Evolutionary conservation across 2,113 vertebrate genomes (phyloP).

Genomic region (Cavia aperea): DNA sequence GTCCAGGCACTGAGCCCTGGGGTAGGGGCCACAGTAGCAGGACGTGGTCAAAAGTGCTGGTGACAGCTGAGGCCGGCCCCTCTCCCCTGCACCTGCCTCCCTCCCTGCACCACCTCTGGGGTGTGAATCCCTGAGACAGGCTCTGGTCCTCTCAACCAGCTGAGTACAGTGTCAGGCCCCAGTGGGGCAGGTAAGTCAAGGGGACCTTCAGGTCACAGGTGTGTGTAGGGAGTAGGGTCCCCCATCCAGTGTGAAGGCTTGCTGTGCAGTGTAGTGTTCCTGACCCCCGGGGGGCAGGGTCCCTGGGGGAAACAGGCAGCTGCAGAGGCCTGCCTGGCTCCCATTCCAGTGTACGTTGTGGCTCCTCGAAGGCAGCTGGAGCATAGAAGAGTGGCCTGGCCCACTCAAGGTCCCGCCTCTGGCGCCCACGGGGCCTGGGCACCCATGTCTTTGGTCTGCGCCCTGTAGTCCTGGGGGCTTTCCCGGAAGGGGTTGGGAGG

Average conservation of each 20-base stretch:
- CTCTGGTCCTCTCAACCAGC: conserved; percentile 64
- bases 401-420: conserved; percentile 61
- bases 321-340: background rate
- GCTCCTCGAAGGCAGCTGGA: background rate
- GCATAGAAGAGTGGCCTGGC: conserved; percentile 68
- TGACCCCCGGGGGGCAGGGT: conserved; percentile 11
- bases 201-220: conserved; percentile 49
- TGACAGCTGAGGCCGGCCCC: conserved; percentile 26
- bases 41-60: conserved; percentile 60
- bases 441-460: conserved; percentile 68
- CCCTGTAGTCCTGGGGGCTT: conserved; percentile 64
- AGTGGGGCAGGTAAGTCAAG: conserved; percentile 53
- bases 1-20: conserved; percentile 24
- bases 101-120: conserved; percentile 14
- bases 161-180: conserved; percentile 68
- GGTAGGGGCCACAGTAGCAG: conserved; percentile 39
- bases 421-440: conserved; percentile 67
- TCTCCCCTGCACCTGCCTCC: conserved; percentile 34
- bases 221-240: background rate
- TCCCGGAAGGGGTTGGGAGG: conserved; percentile 76
- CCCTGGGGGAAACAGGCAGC: conserved; percentile 51
- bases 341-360: conserved; percentile 63
- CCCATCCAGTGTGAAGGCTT: conserved; percentile 65
- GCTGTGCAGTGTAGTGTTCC: conserved; percentile 73
- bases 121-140: conserved; percentile 69